Conservation (phyloP, 2,797 vertebrate species). For the Cryptoblepharus egeriae region DNA sequence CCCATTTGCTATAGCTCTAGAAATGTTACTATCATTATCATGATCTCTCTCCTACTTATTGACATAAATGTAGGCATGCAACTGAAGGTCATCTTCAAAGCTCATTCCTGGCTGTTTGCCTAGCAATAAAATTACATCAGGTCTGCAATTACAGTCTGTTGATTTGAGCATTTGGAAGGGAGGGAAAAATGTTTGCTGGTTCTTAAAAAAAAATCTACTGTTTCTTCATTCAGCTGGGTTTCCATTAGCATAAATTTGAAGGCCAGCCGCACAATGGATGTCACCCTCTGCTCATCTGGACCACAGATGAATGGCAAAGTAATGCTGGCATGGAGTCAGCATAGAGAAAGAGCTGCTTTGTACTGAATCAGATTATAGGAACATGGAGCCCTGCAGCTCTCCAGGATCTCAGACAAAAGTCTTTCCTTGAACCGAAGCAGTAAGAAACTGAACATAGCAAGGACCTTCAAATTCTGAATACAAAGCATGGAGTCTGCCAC, state of each 20-base stretch:
- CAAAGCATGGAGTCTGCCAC: neutral
- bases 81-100: neutral
- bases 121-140: conserved; percentile 13
- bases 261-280: neutral
- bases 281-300: neutral
- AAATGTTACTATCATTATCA: neutral
- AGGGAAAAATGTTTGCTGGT: neutral
- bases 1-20: neutral
- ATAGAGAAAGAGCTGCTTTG: conserved; percentile 10
- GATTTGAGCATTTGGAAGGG: conserved; percentile 3
- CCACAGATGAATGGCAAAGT: neutral
- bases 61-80: neutral
- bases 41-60: neutral
- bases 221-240: neutral
- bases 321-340: neutral
- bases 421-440: neutral
- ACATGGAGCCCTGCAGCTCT: neutral
- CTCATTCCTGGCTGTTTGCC: conserved; percentile 24
- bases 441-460: neutral
- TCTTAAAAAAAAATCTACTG: neutral
- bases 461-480: neutral
- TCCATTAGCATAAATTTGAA: neutral
- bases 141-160: conserved; percentile 16
- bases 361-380: conserved; percentile 6
- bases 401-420: neutral